Base-by-base conservation (phyloP, 2,888 invertebrate species). In the Brassicogethes aeneus region DNA sequence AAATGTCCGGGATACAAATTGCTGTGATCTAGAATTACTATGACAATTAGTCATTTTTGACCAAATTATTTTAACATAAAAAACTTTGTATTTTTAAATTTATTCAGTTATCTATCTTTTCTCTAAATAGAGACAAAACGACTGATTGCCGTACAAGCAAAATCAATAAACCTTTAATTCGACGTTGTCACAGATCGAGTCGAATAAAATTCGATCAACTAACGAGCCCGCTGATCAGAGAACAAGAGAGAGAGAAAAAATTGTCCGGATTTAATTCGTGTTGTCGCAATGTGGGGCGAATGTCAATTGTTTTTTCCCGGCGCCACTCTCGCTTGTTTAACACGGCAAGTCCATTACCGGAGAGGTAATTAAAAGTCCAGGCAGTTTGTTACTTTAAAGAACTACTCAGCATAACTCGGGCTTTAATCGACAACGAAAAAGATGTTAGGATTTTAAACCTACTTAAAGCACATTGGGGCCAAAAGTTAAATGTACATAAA, bases 311-410 rank as follows among this genome's bases (percentile, higher is more conserved):
- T 56, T 58, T 44, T 53, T 57, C 57, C 57, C 65, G 66, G 66
- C 66, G 66, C 66, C 66, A 66, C 57, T 58, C n/a, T n/a, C 56
- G 53, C 61, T 60, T 65, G 66, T 66, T 60, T 50, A 60, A 69
- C 69, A 69, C 60, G 66, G 65, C 66, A 67, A 62, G 66, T 69
- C 69, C 69, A 69, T 69, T 69, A 69, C 66, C 55, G 62, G 57
- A 64, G 65, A 65, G 66, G 68, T 67, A 69, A 69, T 69, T 69
- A 69, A 69, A 67, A 66, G 64, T 59, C 60, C 58, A 58, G 61
- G 55, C 62, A 63, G 62, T 66, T 65, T 65, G 65, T 65, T 64
- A n/a, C n/a, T 47, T 54, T 41, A 51, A 54, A 52, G 56, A 55
- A 59, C 60, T 59, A 57, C 57, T 58, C 53, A 59, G 64, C 64